Evolutionary conservation across 2,888 invertebrate genomes (phyloP), one percentile per base, ranked within the genome.

Genomic region (Tetropium fuscum): DNA sequence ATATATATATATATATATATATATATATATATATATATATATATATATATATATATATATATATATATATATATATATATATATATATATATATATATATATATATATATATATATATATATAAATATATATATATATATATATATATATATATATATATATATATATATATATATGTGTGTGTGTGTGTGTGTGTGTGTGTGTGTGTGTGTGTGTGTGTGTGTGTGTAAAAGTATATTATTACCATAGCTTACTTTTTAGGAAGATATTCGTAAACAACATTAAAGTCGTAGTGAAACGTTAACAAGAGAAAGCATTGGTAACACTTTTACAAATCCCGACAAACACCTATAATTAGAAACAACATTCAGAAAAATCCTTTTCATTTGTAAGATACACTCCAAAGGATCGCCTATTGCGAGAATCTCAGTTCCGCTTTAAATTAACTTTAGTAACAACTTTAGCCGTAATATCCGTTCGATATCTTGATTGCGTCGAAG

Each of bases 371-470:
- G 34, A 41, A 11, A 11, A 41, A 22, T 41, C 22, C 20, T 41
- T 41, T 22, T 20, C 41, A 41, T 41, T 41, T 41, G 41, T 41
- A 2, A 22, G 19, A 18, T 20, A 41, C 19, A 19, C 11, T 41
- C 10, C 22, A 7, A 22, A 41, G 22, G n/a, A 41, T 19, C 41
- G 11, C 30, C 13, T 45, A 16, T 30, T 34, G 8, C 51, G 1
- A 51, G 38, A 16, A 10, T 11, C 53, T 10, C 4, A 30, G 10
- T 18, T 27, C 19, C 45, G 3, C 3, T 16, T 13, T 7, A 32
- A 36, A 27, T 53, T 53, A 41, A 53, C 53, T 38, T 51, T n/a
- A n/a, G 40, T 53, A 53, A 53, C 53, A 34, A 43, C 43, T 53
- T 53, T 32, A 53, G 20, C 53, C 22, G 25, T 43, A 44, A 53